Evolutionary conservation across 2,113 vertebrate species (phyloP).

Genomic region (Phoenicopterus ruber): DNA sequence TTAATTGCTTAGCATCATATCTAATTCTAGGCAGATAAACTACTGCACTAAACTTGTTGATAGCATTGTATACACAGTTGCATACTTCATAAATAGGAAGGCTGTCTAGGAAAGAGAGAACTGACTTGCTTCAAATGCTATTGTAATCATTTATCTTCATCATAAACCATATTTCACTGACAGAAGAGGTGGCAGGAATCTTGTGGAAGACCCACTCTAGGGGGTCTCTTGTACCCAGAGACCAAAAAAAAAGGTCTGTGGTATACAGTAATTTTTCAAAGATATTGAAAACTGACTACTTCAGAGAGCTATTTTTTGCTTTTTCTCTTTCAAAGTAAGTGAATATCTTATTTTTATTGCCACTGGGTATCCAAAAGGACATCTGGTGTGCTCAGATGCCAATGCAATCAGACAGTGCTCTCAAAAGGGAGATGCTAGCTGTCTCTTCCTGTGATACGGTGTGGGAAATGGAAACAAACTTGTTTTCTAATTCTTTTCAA

Average conservation of each 20-base stretch:
- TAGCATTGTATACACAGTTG: accelerated
- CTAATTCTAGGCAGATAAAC: background rate
- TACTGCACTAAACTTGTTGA: background rate
- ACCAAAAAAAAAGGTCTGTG: background rate
- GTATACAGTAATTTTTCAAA: background rate
- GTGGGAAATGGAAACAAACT: background rate
- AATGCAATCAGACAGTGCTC: background rate
- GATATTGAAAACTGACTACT: background rate
- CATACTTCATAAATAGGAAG: background rate
- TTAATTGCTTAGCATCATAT: background rate
- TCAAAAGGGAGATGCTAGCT: background rate
- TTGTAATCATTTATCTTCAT: background rate
- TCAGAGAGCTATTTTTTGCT: background rate
- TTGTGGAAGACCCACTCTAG: background rate
- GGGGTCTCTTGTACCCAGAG: background rate
- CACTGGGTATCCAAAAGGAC: background rate
- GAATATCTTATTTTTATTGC: background rate
- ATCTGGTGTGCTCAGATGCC: background rate
- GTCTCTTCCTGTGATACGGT: background rate
- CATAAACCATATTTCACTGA: background rate
- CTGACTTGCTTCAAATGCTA: background rate
- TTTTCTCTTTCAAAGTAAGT: background rate
- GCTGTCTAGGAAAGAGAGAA: background rate
- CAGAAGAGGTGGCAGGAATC: background rate
- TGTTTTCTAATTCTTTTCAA: background rate